Percentiles rank a stretch among this genome's conserved stretches.
phyloP scores from a whole-genome alignment of 1,140 invertebrate species.

The Zaprionus africanus region DNA sequence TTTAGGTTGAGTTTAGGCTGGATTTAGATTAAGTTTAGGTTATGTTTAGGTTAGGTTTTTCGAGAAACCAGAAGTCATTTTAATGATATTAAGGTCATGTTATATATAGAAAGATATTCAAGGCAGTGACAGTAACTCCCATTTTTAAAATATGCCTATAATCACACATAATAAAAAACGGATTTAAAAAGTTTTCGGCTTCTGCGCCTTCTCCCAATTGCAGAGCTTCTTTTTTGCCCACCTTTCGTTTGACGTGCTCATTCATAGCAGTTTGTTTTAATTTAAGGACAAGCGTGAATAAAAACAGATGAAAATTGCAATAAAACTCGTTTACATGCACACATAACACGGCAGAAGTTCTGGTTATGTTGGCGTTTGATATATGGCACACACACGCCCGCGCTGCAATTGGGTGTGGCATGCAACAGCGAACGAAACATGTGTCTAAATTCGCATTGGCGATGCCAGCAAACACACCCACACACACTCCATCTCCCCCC shows the following conservation, averaged over 20 bases:
- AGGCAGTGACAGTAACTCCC: too few species aligned
- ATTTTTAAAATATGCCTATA: too few species aligned
- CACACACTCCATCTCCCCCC: not conserved
- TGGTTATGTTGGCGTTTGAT: conserved; percentile 52
- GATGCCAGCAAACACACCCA: conserved; percentile 34
- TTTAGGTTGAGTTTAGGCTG: too few species aligned
- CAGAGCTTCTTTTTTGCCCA: not conserved
- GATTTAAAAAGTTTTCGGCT: too few species aligned
- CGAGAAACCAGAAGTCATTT: too few species aligned
- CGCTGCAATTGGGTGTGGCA: conserved; percentile 32
- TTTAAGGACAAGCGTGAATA: conserved; percentile 28
- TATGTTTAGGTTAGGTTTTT: too few species aligned
- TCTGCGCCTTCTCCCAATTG: not conserved
- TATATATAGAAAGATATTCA: too few species aligned
- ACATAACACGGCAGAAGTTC: conserved; percentile 32
- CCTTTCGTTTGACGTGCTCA: not conserved
- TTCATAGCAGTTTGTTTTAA: conserved; percentile 37
- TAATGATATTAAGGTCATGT: too few species aligned
- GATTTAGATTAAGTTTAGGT: too few species aligned
- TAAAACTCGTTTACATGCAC: conserved; percentile 39
- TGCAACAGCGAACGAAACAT: conserved; percentile 56
- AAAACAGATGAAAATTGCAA: conserved; percentile 15
- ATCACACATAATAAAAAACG: too few species aligned
- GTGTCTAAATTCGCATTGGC: conserved; percentile 74
- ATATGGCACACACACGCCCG: conserved; percentile 57